Conservation (phyloP, 92 coral and sea anemone genomes). For the Umimayanthus kanabou region DNA sequence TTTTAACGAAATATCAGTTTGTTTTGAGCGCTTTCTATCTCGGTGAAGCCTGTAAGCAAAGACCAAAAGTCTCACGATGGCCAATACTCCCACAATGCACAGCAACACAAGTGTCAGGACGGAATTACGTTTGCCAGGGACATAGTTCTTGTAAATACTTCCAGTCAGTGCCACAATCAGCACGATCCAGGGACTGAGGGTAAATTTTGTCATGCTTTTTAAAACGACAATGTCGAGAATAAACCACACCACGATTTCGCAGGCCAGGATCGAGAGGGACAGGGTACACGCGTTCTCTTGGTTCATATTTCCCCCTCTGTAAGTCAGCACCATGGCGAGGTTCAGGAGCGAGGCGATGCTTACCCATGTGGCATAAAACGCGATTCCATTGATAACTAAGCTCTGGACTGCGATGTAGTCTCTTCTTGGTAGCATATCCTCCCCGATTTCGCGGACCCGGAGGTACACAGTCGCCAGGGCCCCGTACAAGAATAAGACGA, state of each 20-base stretch:
- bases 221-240: constrained; percentile 72
- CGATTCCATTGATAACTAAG: constrained; percentile 79
- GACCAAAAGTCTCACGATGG: constrained; percentile 60
- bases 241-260: constrained; percentile 69
- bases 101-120: constrained; percentile 69
- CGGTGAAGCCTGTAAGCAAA: constrained; percentile 66
- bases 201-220: constrained; percentile 57
- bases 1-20: neutral
- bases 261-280: constrained; percentile 63
- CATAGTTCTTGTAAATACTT: constrained; percentile 60
- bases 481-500: constrained; percentile 45
- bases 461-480: constrained; percentile 66
- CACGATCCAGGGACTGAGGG: constrained; percentile 71
- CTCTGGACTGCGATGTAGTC: constrained; percentile 72
- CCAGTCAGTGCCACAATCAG: constrained; percentile 79
- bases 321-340: constrained; percentile 63
- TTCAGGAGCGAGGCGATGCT: constrained; percentile 65
- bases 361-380: constrained; percentile 81
- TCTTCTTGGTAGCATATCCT: constrained; percentile 59
- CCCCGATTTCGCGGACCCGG: constrained; percentile 53
- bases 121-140: constrained; percentile 63
- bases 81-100: constrained; percentile 62
- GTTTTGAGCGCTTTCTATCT: constrained; percentile 25
- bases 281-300: constrained; percentile 66
- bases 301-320: constrained; percentile 48